A percentile compares a stretch with the other conserved stretches of the same genome.
Conservation (phyloP, 2,888 invertebrate genomes). For the Amorpha juglandis region DNA sequence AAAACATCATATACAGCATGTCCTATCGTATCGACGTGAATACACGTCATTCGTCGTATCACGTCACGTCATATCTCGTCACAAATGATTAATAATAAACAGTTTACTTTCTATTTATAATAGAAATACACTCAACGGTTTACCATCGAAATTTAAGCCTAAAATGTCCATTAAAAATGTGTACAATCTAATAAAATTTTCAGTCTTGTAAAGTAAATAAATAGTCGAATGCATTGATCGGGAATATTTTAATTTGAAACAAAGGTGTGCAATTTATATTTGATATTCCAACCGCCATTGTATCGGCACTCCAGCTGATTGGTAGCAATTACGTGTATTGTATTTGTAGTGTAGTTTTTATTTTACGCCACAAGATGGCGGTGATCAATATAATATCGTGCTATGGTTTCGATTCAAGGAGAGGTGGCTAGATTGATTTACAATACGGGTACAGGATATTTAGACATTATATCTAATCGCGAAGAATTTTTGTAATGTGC, state of each 20-base stretch:
- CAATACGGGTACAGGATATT: too few species aligned
- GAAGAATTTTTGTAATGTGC: too few species aligned
- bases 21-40: constrained; percentile 1
- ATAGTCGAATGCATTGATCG: constrained; percentile 32
- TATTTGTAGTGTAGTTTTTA: too few species aligned
- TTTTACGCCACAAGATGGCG: too few species aligned
- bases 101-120: constrained; percentile 15
- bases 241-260: constrained; percentile 28
- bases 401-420: too few species aligned
- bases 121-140: constrained; percentile 9
- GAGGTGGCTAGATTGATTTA: too few species aligned
- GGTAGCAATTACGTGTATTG: constrained; percentile 16
- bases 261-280: constrained; percentile 12
- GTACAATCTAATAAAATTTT: constrained; percentile 30
- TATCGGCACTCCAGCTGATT: not conserved
- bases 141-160: constrained; percentile 16
- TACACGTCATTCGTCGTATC: not conserved
- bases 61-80: not conserved
- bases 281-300: not conserved
- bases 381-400: too few species aligned
- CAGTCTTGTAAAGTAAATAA: constrained; percentile 40
- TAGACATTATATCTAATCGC: too few species aligned
- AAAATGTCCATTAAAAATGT: constrained; percentile 4
- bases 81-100: not conserved
- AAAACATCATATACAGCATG: constrained; percentile 13